Percentiles rank a stretch among this genome's conserved stretches.
phyloP scores from a whole-genome alignment of 2,113 vertebrate species.

The Talpa occidentalis region DNA sequence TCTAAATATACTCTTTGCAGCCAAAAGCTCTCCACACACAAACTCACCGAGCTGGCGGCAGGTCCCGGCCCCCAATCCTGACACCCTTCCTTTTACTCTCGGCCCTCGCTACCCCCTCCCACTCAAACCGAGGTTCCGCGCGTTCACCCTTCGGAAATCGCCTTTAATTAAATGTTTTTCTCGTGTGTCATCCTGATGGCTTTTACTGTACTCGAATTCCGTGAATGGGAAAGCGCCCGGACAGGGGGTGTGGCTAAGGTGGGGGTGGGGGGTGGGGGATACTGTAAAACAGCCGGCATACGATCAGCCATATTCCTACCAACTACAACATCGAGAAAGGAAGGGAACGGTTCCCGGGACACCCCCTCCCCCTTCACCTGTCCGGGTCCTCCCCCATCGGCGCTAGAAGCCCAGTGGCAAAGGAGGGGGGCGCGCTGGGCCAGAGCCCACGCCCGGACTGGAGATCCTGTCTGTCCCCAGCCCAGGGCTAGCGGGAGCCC shows the following conservation, averaged over 20 bases:
- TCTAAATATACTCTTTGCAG: constrained; percentile 92
- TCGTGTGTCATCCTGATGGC: constrained; percentile 84
- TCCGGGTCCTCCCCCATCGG: background rate
- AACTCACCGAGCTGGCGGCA: constrained; percentile 74
- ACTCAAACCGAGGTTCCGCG: constrained; percentile 32
- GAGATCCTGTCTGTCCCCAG: constrained; percentile 57
- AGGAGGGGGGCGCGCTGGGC: constrained; percentile 33
- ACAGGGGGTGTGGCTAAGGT: constrained; percentile 93
- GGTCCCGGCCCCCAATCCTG: constrained; percentile 53
- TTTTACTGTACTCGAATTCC: constrained; percentile 91
- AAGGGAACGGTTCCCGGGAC: constrained; percentile 51
- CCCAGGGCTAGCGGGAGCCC: constrained; percentile 53
- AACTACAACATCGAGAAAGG: constrained; percentile 57
- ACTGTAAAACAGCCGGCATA: constrained; percentile 94
- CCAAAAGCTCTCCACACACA: constrained; percentile 79
- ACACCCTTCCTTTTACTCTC: constrained; percentile 37
- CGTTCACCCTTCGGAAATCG: constrained; percentile 75
- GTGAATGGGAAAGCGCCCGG: constrained; percentile 89
- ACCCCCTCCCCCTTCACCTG: background rate
- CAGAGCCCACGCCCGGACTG: background rate
- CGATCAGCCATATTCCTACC: constrained; percentile 87
- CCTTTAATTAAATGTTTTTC: constrained; percentile 84
- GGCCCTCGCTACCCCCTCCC: constrained; percentile 36
- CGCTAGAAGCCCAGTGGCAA: background rate
- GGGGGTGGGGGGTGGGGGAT: constrained; percentile 84